Conservation (phyloP, 2,888 invertebrate species). For the Brachyopa scutellaris region DNA sequence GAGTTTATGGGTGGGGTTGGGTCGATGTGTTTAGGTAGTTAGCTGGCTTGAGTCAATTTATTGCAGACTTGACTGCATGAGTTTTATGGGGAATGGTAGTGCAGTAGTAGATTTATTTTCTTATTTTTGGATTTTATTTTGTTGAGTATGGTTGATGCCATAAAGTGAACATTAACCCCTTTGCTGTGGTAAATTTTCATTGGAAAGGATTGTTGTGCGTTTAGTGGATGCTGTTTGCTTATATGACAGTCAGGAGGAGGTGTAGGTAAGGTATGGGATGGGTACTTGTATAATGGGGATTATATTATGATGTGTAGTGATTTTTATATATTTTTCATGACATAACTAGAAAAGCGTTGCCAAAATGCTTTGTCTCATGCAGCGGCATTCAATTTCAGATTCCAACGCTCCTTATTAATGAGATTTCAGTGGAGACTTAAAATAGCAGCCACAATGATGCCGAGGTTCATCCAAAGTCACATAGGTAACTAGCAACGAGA, state of each 20-base stretch:
- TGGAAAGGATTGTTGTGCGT: conserved; percentile 20
- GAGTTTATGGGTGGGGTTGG: not conserved
- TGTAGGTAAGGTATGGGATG: no score
- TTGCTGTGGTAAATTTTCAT: conserved; percentile 51
- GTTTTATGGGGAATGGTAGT: conserved; percentile 62
- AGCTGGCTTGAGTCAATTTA: conserved; percentile 64
- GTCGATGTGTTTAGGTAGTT: conserved; percentile 61
- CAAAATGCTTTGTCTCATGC: no score
- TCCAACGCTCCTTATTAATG: conserved; percentile 6
- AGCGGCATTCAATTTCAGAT: no score
- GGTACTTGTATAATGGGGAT: conserved; percentile 33
- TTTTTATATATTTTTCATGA: conserved; percentile 35
- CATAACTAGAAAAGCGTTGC: no score
- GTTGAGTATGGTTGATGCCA: conserved; percentile 42
- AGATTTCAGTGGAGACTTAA: no score
- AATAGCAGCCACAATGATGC: no score
- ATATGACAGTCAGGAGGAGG: conserved; percentile 49
- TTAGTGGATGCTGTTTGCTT: conserved; percentile 41
- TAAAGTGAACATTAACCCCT: conserved; percentile 70
- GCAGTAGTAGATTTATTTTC: conserved; percentile 59
- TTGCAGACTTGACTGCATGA: conserved; percentile 69
- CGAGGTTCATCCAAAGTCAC: no score
- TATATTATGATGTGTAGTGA: conserved; percentile 51
- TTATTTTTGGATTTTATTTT: conserved; percentile 10
- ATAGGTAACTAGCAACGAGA: no score